phyloP scores from a whole-genome alignment of 1,140 invertebrate genomes.

The Cotesia vestalis region DNA sequence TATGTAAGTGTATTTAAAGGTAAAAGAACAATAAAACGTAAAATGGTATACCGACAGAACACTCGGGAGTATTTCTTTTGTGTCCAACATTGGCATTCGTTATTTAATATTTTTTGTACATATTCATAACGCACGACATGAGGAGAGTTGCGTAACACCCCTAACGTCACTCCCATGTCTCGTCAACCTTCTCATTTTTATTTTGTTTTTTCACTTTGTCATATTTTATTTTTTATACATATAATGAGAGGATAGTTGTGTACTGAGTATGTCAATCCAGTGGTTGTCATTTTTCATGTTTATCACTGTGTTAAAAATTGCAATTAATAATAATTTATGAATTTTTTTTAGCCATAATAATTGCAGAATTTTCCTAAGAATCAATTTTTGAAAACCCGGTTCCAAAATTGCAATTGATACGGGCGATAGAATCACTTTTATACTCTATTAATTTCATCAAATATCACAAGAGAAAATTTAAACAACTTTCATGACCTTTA shows the following conservation, averaged over 20 bases:
- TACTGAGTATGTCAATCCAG: constrained; percentile 39
- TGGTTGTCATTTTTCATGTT: constrained; percentile 35
- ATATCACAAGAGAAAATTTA: too few species aligned
- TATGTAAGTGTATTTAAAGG: too few species aligned
- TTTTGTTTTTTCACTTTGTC: constrained; percentile 36
- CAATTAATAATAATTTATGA: too few species aligned
- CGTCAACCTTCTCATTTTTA: constrained; percentile 39
- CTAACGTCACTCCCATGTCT: constrained; percentile 38
- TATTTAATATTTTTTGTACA: constrained; percentile 50
- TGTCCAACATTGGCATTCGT: constrained; percentile 46
- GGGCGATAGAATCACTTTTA: too few species aligned
- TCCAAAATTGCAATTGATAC: too few species aligned
- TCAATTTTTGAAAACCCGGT: not conserved
- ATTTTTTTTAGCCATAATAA: too few species aligned
- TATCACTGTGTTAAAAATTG: not conserved
- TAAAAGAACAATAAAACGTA: too few species aligned
- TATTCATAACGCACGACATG: constrained; percentile 52
- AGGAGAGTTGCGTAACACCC: constrained; percentile 49
- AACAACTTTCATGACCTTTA: too few species aligned
- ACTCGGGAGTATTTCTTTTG: constrained; percentile 33
- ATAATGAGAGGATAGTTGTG: constrained; percentile 30
- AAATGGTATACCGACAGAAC: not conserved
- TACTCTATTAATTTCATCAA: too few species aligned
- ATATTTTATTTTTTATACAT: constrained; percentile 37
- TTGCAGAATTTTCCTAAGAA: not conserved